Conservation (phyloP, 2,113 vertebrate genomes). For the Amazona vittata region DNA sequence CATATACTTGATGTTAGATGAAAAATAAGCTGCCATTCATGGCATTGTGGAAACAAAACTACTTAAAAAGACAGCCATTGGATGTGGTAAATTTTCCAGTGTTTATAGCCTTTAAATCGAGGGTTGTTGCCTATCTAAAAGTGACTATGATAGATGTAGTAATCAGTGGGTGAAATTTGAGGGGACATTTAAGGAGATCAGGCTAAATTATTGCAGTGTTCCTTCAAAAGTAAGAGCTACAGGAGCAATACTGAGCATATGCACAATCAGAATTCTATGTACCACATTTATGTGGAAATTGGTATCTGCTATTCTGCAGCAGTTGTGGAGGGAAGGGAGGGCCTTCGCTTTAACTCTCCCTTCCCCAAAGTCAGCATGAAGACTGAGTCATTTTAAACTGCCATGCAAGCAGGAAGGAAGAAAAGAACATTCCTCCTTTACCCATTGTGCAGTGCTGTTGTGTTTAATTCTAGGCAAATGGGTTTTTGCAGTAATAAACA, state of each 20-base stretch:
- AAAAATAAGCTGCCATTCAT: constrained; percentile 22
- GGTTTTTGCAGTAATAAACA: not conserved
- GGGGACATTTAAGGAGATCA: not conserved
- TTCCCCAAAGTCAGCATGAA: not conserved
- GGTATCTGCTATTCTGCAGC: not conserved
- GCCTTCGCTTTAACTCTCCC: not conserved
- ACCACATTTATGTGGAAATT: not conserved
- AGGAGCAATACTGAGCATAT: not conserved
- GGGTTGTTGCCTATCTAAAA: not conserved
- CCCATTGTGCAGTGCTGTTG: not conserved
- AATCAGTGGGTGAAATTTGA: constrained; percentile 15
- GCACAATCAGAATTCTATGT: not conserved
- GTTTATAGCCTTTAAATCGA: constrained; percentile 6
- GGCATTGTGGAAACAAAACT: not conserved
- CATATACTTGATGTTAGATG: not conserved
- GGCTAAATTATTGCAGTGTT: not conserved
- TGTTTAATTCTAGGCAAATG: not conserved
- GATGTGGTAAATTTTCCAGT: not conserved
- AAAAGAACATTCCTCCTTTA: not conserved
- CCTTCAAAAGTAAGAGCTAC: not conserved
- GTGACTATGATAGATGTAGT: not conserved
- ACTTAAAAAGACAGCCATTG: not conserved
- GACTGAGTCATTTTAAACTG: not conserved
- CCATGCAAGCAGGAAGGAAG: not conserved
- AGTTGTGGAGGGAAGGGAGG: not conserved